Percentiles rank a stretch among this genome's conserved stretches.
These are phyloP conservation scores for Pao palembangensis DNA, from an alignment of 2,113 vertebrate genomes.

Conservation along the genomic window DNA sequence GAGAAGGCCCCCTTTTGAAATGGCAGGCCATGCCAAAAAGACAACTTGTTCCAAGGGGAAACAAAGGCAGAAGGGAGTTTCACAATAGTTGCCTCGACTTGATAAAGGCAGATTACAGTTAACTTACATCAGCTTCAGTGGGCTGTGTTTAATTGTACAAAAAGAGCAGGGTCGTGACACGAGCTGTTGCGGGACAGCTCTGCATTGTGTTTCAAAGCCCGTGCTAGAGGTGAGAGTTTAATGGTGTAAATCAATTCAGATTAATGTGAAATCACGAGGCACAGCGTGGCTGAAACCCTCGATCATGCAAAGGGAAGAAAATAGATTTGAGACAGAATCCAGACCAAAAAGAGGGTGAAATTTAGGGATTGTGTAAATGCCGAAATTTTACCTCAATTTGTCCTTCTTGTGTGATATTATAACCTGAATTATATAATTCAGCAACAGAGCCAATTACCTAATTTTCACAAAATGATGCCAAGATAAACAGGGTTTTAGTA, in stretches of 20 bases:
- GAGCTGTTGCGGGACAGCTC: neutral
- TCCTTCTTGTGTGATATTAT: neutral
- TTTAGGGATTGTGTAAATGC: neutral
- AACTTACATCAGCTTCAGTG: constrained; percentile 34
- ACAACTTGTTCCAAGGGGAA: constrained; percentile 39
- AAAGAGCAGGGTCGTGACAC: constrained; percentile 23
- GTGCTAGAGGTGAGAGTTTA: neutral
- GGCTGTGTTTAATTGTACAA: constrained; percentile 43
- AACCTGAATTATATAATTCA: neutral
- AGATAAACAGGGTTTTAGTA: neutral
- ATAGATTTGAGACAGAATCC: constrained; percentile 6
- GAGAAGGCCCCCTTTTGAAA: constrained; percentile 55
- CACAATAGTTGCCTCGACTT: constrained; percentile 44
- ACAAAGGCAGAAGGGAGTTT: constrained; percentile 47
- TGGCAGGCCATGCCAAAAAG: constrained; percentile 42
- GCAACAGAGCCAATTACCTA: neutral
- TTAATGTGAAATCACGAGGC: neutral
- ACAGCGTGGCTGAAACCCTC: neutral
- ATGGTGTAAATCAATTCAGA: neutral
- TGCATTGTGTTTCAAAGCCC: neutral
- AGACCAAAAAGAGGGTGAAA: neutral
- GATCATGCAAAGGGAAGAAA: constrained; percentile 2
- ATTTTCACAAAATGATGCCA: neutral
- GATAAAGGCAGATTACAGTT: constrained; percentile 58
- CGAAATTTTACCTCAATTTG: neutral